Evolutionary conservation across 2,113 vertebrate species (phyloP).

Genomic region (Callipepla californica): DNA sequence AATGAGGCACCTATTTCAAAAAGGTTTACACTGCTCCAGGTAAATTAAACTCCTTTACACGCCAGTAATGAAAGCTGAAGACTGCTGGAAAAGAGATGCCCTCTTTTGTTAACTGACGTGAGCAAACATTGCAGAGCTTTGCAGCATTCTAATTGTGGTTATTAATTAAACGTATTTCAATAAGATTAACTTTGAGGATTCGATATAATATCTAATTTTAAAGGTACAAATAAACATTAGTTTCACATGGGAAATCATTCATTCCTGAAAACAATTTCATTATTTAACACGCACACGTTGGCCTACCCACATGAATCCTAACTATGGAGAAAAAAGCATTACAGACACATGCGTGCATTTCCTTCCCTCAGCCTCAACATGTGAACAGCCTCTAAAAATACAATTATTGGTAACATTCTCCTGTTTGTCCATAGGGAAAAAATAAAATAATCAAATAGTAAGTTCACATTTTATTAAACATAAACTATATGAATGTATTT

Average conservation of each 20-base stretch:
- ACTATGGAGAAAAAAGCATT: background rate
- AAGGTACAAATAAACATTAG: background rate
- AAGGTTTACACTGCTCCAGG: background rate
- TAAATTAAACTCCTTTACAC: slow-evolving; percentile 16
- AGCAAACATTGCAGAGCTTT: background rate
- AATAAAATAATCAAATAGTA: background rate
- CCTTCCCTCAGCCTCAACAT: background rate
- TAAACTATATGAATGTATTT: background rate
- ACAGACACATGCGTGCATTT: accelerated
- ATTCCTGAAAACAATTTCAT: background rate
- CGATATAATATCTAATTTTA: background rate
- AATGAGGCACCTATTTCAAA: slow-evolving; percentile 17
- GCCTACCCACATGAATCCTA: background rate
- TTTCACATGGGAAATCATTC: slow-evolving; percentile 29
- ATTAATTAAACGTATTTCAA: slow-evolving; percentile 13
- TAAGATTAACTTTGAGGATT: background rate
- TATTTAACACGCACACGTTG: background rate
- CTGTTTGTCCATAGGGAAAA: background rate
- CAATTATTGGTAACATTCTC: background rate
- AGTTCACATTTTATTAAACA: background rate
- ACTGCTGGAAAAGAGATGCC: slow-evolving; percentile 1
- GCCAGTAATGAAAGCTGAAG: slow-evolving; percentile 6
- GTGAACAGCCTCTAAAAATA: background rate
- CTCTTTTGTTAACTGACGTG: slow-evolving; percentile 14
- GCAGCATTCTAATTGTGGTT: background rate